These are phyloP conservation scores for Drymodes brunneopygia DNA, from an alignment of 2,113 vertebrate species.

Conservation along the genomic window DNA sequence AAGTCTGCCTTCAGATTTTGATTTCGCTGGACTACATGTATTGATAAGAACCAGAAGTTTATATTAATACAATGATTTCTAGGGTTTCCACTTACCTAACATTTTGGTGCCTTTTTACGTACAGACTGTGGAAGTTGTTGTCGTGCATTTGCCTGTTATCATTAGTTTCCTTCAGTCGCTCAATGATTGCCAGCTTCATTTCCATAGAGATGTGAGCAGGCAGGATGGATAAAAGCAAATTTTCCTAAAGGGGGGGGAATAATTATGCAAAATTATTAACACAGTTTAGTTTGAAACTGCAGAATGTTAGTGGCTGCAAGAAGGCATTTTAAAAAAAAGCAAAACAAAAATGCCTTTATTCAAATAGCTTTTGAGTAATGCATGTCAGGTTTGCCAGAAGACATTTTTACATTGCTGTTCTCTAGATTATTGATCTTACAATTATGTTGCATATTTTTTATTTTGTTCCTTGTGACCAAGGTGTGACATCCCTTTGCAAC, in stretches of 20 bases:
- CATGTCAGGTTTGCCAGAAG: not conserved
- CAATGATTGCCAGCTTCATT: slow-evolving; percentile 97
- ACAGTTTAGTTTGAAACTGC: not conserved
- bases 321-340: not conserved
- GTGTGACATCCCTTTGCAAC: not conserved
- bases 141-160: slow-evolving; percentile 87
- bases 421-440: not conserved
- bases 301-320: not conserved
- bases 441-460: not conserved
- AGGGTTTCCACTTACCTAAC: slow-evolving; percentile 80
- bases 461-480: not conserved
- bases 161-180: slow-evolving; percentile 88
- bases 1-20: not conserved
- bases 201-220: slow-evolving; percentile 98
- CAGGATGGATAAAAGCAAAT: slow-evolving; percentile 91
- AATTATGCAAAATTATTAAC: not conserved
- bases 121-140: slow-evolving; percentile 97
- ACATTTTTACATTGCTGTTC: not conserved
- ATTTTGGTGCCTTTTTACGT: slow-evolving; percentile 95
- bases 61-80: not conserved
- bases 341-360: not conserved
- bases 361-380: not conserved
- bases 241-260: slow-evolving; percentile 74
- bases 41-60: not conserved
- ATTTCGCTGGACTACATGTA: not conserved